Percentiles rank a stretch among this genome's conserved stretches.
phyloP scores from a whole-genome alignment of 2,888 invertebrate species.

The Diarsia mendica region DNA sequence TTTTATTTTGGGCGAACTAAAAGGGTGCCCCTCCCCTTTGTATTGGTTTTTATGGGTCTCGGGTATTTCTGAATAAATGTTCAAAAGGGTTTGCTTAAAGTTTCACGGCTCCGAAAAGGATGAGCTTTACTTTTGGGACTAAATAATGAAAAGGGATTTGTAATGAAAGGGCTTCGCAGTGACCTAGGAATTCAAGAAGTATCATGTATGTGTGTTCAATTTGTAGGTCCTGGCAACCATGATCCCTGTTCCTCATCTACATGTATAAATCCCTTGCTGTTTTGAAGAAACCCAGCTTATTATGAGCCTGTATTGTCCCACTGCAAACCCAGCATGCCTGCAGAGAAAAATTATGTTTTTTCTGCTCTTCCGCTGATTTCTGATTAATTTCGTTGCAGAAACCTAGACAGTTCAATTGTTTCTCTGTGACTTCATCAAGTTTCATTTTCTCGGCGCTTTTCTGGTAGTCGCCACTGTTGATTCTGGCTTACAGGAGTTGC shows the following conservation, averaged over 20 bases:
- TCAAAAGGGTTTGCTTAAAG: slow-evolving; percentile 34
- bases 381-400: no score
- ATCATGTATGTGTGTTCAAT: not conserved
- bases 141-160: slow-evolving; percentile 16
- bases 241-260: not conserved
- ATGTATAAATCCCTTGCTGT: no score
- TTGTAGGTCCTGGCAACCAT: not conserved
- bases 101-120: slow-evolving; percentile 17
- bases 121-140: slow-evolving; percentile 13
- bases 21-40: slow-evolving; percentile 48
- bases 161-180: not conserved
- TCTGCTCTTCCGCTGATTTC: no score
- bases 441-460: no score
- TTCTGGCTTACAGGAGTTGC: no score
- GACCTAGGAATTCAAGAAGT: not conserved
- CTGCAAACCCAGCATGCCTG: no score
- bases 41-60: slow-evolving; percentile 43
- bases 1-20: slow-evolving; percentile 53
- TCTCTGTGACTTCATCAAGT: no score
- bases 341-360: no score
- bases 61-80: slow-evolving; percentile 40
- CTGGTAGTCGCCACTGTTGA: no score
- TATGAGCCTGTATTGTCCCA: no score
- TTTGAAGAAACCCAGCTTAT: no score
- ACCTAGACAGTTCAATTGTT: no score